Conservation (phyloP, 2,113 vertebrate species). For the Euleptes europaea region DNA sequence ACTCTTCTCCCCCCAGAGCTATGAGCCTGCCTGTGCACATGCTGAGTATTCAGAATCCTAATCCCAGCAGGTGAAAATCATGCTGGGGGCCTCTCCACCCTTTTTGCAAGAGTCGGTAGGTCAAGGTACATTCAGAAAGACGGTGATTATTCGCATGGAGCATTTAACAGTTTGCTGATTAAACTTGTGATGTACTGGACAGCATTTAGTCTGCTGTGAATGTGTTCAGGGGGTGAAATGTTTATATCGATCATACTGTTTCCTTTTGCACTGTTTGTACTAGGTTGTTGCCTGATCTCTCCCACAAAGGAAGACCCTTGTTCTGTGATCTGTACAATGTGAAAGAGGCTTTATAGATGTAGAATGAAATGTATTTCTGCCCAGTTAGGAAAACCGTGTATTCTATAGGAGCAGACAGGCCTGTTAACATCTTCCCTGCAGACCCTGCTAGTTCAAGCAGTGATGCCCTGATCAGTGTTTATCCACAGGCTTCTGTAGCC, state of each 20-base stretch:
- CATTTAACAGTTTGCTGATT: conserved; percentile 16
- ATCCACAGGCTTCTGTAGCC: neutral
- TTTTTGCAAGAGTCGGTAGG: neutral
- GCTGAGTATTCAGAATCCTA: neutral
- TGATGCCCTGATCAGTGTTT: neutral
- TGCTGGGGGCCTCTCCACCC: neutral
- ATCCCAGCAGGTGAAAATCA: neutral
- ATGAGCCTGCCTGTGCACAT: neutral
- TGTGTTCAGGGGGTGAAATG: neutral
- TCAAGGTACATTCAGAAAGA: neutral
- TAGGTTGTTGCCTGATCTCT: neutral
- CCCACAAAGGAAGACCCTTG: neutral
- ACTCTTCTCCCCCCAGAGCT: neutral
- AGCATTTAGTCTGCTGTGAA: neutral
- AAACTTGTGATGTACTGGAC: neutral
- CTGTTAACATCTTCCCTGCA: no score
- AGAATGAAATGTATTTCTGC: neutral
- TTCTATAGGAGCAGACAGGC: neutral
- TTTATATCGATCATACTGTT: neutral
- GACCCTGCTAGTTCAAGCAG: no score
- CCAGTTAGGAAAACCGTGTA: neutral
- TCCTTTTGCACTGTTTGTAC: neutral
- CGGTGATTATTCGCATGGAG: neutral
- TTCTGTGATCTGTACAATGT: neutral
- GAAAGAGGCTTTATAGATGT: neutral